Evolutionary conservation across 1,140 invertebrate species (phyloP).

Genomic region (Theocolax elegans): DNA sequence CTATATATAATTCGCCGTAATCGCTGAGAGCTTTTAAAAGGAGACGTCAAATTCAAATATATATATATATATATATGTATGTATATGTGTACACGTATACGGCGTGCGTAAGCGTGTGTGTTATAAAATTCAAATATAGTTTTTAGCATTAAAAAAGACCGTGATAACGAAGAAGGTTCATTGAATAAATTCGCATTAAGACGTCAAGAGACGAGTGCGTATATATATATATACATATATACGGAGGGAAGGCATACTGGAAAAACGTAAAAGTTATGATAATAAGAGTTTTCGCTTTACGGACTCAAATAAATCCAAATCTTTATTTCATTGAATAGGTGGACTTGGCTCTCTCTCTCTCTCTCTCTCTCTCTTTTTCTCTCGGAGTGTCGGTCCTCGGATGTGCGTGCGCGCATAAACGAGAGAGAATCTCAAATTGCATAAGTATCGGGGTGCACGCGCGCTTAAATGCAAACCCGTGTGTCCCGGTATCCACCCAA

Average conservation of each 20-base stretch:
- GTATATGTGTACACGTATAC: too few species aligned
- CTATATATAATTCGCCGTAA: too few species aligned
- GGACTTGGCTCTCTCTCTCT: background rate
- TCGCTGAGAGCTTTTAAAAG: too few species aligned
- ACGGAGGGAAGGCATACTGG: background rate
- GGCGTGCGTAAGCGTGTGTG: too few species aligned
- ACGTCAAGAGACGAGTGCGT: too few species aligned
- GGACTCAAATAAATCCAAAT: constrained; percentile 36
- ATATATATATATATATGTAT: too few species aligned
- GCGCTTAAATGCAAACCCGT: constrained; percentile 1
- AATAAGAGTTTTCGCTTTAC: constrained; percentile 27
- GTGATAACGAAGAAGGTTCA: background rate
- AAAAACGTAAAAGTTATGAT: constrained; percentile 25
- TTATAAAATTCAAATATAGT: too few species aligned
- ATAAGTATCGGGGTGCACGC: background rate
- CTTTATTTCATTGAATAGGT: constrained; percentile 34
- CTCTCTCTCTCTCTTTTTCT: background rate
- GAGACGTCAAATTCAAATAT: too few species aligned
- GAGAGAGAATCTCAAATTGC: constrained; percentile 22
- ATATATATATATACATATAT: too few species aligned
- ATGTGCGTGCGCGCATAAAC: background rate
- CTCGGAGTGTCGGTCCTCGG: background rate
- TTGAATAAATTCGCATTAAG: constrained; percentile 28
- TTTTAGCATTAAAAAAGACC: too few species aligned
- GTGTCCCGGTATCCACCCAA: constrained; percentile 3